Percentiles rank a stretch among this genome's conserved stretches.
Conservation (phyloP, 2,113 vertebrate genomes). For the Xiphorhynchus elegans region DNA sequence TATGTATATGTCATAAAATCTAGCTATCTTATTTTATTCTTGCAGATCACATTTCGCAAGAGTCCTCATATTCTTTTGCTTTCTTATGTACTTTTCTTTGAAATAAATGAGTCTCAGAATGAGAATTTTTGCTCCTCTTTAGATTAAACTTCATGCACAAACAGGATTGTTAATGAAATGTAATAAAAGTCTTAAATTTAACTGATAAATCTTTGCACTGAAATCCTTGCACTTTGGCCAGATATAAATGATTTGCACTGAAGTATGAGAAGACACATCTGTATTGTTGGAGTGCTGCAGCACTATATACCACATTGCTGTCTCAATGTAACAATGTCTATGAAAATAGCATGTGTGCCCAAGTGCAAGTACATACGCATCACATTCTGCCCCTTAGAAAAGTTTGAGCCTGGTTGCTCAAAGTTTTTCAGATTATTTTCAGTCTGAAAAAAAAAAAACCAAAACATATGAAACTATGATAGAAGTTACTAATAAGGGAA, state of each 20-base stretch:
- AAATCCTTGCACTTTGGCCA: background rate
- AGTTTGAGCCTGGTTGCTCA: background rate
- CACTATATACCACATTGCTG: background rate
- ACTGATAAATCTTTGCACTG: background rate
- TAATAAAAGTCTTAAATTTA: background rate
- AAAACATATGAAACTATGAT: background rate
- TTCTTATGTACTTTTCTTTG: background rate
- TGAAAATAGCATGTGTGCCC: background rate
- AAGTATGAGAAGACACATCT: background rate
- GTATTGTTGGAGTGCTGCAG: background rate
- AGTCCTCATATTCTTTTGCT: background rate
- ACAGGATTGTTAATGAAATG: background rate
- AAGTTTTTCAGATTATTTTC: background rate
- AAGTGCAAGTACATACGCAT: background rate
- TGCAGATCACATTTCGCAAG: background rate
- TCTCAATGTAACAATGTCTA: background rate
- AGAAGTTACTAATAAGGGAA: background rate
- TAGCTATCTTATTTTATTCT: background rate
- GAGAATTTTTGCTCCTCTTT: background rate
- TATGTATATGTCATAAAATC: background rate
- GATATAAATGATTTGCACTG: background rate
- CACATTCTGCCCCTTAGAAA: background rate
- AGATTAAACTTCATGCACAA: background rate
- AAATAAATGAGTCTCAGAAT: background rate
- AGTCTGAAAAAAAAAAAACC: background rate